phyloP scores from a whole-genome alignment of 1,140 invertebrate genomes.

The Drosophila prosaltans region DNA sequence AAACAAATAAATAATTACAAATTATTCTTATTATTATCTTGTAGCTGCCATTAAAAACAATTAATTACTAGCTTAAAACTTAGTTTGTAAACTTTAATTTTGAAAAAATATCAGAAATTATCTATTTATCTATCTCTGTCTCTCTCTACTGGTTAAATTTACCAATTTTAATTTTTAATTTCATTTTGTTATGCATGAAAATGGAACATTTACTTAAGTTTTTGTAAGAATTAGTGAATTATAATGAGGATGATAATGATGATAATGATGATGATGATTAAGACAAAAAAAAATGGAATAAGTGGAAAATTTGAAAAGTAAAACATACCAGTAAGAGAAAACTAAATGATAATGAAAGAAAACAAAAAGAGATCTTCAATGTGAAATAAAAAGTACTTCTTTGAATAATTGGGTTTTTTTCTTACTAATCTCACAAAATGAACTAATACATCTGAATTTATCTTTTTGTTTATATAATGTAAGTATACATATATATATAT shows the following conservation, averaged over 20 bases:
- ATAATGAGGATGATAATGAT: conserved; percentile 41
- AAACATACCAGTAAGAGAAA: conserved; percentile 59
- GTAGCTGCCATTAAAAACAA: conserved; percentile 55
- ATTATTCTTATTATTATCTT: conserved; percentile 45
- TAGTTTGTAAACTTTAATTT: conserved; percentile 55
- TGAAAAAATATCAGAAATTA: neutral
- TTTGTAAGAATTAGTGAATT: conserved; percentile 78
- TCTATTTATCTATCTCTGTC: neutral
- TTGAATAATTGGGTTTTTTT: conserved; percentile 36
- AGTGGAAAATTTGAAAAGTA: conserved; percentile 59
- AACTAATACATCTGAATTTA: too few species aligned
- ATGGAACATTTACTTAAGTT: conserved; percentile 61
- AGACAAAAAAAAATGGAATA: conserved; percentile 34
- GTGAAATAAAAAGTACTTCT: conserved; percentile 80
- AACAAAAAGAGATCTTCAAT: conserved; percentile 72
- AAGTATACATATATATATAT: too few species aligned
- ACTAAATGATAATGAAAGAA: conserved; percentile 47
- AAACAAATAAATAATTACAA: conserved; percentile 35
- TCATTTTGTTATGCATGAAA: conserved; percentile 10
- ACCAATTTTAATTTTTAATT: conserved; percentile 13
- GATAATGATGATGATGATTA: conserved; percentile 17
- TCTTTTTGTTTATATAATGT: too few species aligned
- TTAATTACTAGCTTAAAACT: conserved; percentile 57
- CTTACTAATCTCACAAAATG: too few species aligned
- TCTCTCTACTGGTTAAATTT: conserved; percentile 23